Evolutionary conservation across 30 jellyfish, hydroid and myxozoan species (phyloP).

Genomic region (Pelagia noctiluca): DNA sequence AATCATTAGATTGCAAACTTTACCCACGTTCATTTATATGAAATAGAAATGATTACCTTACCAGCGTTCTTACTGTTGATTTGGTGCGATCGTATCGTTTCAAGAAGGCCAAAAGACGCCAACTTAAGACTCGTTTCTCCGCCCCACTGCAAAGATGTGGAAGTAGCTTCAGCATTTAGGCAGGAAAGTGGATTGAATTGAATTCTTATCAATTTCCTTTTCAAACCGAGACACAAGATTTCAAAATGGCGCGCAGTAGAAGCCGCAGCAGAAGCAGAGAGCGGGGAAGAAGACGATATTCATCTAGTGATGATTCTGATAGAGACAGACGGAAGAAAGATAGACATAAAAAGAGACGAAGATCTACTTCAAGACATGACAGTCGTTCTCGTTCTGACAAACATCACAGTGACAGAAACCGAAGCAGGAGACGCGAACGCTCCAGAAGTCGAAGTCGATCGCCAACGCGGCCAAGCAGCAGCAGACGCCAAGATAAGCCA

Average conservation of each 20-base stretch:
- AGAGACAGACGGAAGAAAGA: conserved; percentile 53
- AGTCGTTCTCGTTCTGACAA: conserved; percentile 67
- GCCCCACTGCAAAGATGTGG: no score
- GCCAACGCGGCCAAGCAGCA: conserved; percentile 47
- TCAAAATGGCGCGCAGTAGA: conserved; percentile 77
- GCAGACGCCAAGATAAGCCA: conserved; percentile 1
- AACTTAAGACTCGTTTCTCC: no score
- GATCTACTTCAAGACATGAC: conserved; percentile 46
- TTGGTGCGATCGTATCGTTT: no score
- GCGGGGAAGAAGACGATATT: conserved; percentile 32
- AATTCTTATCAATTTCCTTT: no score
- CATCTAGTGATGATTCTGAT: conserved; percentile 73
- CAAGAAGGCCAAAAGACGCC: no score
- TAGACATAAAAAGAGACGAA: conserved; percentile 46
- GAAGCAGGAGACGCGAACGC: conserved; percentile 41
- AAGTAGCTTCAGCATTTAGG: no score
- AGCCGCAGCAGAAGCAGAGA: conserved; percentile 66
- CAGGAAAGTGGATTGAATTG: no score
- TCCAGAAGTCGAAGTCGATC: conserved; percentile 58
- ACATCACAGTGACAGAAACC: conserved; percentile 15
- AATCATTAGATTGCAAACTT: no score
- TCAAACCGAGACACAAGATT: conserved; percentile 7
- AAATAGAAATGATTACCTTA: no score
- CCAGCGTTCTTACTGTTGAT: no score
- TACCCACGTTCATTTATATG: no score